Percentiles rank a stretch among this genome's conserved stretches.
Evolutionary conservation across 2,888 invertebrate species (phyloP).

Genomic region (Dorcus parallelipipedus): DNA sequence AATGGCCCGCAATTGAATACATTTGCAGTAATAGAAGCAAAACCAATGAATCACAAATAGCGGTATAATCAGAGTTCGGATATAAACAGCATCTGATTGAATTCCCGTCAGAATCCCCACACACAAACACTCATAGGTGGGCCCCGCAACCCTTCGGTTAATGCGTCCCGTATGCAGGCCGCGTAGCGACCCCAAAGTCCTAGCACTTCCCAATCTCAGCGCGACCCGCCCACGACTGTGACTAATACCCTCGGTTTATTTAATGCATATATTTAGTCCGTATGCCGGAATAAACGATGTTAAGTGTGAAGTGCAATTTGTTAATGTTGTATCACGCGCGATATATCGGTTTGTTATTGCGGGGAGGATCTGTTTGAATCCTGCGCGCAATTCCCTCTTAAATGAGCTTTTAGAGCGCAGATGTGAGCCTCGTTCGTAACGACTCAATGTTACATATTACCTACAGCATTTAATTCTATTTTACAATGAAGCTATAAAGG

Average conservation of each 20-base stretch:
- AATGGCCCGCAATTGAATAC: conserved; percentile 18
- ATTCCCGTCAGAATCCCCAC: conserved; percentile 27
- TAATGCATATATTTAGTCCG: conserved; percentile 49
- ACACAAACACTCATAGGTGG: conserved; percentile 10
- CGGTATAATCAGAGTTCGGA: conserved; percentile 40
- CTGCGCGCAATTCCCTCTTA: conserved; percentile 32
- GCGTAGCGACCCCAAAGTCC: conserved; percentile 6
- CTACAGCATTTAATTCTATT: conserved; percentile 35
- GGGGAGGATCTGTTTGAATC: conserved; percentile 42
- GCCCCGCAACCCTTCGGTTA: conserved; percentile 33
- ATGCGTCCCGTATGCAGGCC: conserved; percentile 26
- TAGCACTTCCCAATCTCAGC: conserved; percentile 25
- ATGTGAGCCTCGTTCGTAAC: conserved; percentile 36
- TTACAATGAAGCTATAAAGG: conserved; percentile 23
- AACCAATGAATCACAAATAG: conserved; percentile 43
- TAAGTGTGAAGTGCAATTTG: conserved; percentile 47
- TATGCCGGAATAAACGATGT: conserved; percentile 45
- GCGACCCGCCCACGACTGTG: conserved; percentile 43
- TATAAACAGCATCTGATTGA: conserved; percentile 43
- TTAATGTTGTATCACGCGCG: conserved; percentile 41
- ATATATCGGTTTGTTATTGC: conserved; percentile 47
- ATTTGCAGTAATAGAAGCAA: conserved; percentile 13
- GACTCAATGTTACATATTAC: conserved; percentile 38
- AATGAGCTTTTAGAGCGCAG: conserved; percentile 37
- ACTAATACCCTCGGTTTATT: conserved; percentile 42